Evolutionary conservation across 2,797 vertebrate species (phyloP), one percentile per base, ranked within the genome.

Genomic region (Fringilla coelebs): DNA sequence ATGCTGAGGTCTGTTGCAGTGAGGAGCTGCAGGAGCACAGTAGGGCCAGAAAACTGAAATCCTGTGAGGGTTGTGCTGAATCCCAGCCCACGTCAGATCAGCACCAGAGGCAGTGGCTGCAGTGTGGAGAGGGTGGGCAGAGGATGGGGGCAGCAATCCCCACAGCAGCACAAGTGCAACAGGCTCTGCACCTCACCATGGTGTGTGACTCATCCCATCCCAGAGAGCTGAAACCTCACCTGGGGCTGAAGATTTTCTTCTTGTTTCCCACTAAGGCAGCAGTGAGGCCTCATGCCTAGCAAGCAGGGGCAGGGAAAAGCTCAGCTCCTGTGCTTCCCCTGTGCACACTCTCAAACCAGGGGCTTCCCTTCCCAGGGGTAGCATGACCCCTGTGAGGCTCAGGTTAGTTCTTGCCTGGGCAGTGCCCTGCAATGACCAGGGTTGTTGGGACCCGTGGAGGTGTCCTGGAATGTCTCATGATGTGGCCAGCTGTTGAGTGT

Each of bases 331-430:
- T 61, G 41, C 40, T 55, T 52, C 11, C 40, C 4, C 1, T 5
- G 2, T 46, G 26, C 19, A 31, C 17, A 4, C 7, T 55, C 58
- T 55, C 51, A 21, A 38, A 58, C 26, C 2, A 0, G 11, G 32
- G 21, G 14, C 1, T 2, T 80, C 29, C 51, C 1, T 2, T 49
- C 38, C 4, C 20, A 19, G 34, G 25, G 20, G 5, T 45, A 18
- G 4, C 1, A 4, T 36, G 58, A 52, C 11, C 7, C 15, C 61
- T 49, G 40, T 0, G 2, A 19, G 9, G 36, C 45, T 75, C 0
- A 21, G 41, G 32, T 80, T 28, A 32, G 41, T 68, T 18, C 24
- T 55, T 65, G 26, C 38, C 38, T 52, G n/a, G 71, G 24, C 26
- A 75, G 20, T 58, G 57, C 32, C 65, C 20, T 45, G 57, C 17